phyloP scores from a whole-genome alignment of 2,113 vertebrate genomes.

The Tachysurus vachellii region DNA sequence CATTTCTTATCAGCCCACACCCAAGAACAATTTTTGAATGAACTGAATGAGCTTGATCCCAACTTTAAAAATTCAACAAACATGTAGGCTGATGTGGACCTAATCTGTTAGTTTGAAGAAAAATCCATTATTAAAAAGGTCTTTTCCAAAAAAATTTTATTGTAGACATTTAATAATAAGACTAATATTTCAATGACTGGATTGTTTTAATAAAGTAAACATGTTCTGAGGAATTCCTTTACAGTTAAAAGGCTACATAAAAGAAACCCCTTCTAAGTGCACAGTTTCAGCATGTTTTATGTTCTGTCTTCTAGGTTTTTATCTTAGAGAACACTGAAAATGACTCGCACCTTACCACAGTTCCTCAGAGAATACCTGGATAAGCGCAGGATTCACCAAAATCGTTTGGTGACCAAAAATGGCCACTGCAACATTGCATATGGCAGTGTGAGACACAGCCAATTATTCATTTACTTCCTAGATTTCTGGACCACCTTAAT shows the following conservation, averaged over 20 bases:
- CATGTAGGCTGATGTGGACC: no score
- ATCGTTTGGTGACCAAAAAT: slow-evolving; percentile 89
- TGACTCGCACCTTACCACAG: slow-evolving; percentile 78
- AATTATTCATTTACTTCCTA: slow-evolving; percentile 81
- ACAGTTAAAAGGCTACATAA: neutral
- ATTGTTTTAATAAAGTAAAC: neutral
- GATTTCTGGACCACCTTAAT: slow-evolving; percentile 96
- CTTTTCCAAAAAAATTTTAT: neutral
- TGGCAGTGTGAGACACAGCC: slow-evolving; percentile 84
- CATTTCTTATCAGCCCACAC: no score
- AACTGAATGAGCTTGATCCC: no score
- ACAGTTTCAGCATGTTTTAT: neutral
- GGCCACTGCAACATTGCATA: slow-evolving; percentile 95
- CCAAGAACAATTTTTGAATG: no score
- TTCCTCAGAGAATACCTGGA: slow-evolving; percentile 67
- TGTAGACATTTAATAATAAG: neutral
- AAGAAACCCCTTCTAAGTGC: neutral
- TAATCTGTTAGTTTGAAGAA: neutral
- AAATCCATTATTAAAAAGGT: neutral
- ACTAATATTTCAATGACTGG: neutral
- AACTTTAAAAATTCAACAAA: no score
- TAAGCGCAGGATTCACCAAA: slow-evolving; percentile 63
- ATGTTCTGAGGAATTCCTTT: neutral
- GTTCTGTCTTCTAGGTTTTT: slow-evolving; percentile 10
- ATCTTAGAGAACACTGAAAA: slow-evolving; percentile 58